phyloP scores from a whole-genome alignment of 2,797 vertebrate species.

The Pelobates cultripes region DNA sequence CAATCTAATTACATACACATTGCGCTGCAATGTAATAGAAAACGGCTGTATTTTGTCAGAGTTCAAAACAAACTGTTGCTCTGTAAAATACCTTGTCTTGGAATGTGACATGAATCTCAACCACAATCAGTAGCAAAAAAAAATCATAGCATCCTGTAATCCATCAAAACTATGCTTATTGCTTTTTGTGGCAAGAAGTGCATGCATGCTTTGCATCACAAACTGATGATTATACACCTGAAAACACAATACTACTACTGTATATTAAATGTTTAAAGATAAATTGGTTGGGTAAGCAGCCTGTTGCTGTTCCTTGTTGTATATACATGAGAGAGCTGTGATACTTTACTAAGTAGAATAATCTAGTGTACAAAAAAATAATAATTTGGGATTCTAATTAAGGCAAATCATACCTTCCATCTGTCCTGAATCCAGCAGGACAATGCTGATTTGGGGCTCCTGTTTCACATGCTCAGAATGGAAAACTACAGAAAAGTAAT shows the following conservation, averaged over 20 bases:
- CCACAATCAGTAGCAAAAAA: constrained; percentile 19
- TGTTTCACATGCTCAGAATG: too few species aligned
- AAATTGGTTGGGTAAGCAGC: too few species aligned
- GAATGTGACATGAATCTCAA: constrained; percentile 6
- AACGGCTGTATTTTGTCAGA: background rate
- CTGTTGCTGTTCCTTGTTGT: too few species aligned
- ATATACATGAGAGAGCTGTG: too few species aligned
- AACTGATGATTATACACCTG: background rate
- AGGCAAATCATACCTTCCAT: too few species aligned
- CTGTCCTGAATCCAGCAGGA: too few species aligned
- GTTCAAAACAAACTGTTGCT: background rate
- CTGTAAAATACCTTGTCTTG: background rate
- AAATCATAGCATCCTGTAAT: constrained; percentile 15
- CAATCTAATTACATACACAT: constrained; percentile 5
- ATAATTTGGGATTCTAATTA: too few species aligned
- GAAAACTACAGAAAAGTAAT: too few species aligned
- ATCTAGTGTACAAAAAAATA: too few species aligned
- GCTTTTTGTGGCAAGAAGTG: background rate
- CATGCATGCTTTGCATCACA: constrained; percentile 6
- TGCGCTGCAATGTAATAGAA: background rate
- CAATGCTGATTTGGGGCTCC: too few species aligned
- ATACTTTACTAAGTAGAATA: too few species aligned
- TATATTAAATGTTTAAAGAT: too few species aligned
- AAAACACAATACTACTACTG: background rate
- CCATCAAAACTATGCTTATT: constrained; percentile 1